Evolutionary conservation across 2,797 vertebrate genomes (phyloP).

Genomic region (Myripristis jacobus): DNA sequence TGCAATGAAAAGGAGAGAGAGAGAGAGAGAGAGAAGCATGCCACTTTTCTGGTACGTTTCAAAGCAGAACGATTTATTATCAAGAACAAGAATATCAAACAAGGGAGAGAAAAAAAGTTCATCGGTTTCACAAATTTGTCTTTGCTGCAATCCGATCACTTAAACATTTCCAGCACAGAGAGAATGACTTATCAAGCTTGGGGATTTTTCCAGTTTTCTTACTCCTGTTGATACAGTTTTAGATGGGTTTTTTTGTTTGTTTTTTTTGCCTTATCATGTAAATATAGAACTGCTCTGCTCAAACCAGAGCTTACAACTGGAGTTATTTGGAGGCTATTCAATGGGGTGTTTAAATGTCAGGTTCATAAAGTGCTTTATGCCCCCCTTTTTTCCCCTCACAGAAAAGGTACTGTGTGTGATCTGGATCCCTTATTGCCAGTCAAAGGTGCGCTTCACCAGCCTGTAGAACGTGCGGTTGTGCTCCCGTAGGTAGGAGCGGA

Average conservation of each 20-base stretch:
- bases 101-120: slow-evolving; percentile 68
- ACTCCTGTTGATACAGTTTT: slow-evolving; percentile 67
- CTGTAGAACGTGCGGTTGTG: slow-evolving; percentile 94
- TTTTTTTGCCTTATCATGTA: slow-evolving; percentile 52
- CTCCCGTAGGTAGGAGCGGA: slow-evolving; percentile 90
- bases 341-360: slow-evolving; percentile 49
- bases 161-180: slow-evolving; percentile 75
- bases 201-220: slow-evolving; percentile 64
- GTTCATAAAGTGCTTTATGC: slow-evolving; percentile 75
- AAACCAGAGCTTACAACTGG: slow-evolving; percentile 72
- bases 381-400: slow-evolving; percentile 40
- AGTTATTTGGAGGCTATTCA: slow-evolving; percentile 60
- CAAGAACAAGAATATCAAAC: slow-evolving; percentile 89
- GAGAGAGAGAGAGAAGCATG: slow-evolving; percentile 41
- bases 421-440: slow-evolving; percentile 86
- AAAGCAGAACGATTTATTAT: slow-evolving; percentile 87
- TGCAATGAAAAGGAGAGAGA: slow-evolving; percentile 37
- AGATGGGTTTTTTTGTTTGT: no score
- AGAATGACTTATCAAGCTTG: slow-evolving; percentile 75
- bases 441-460: slow-evolving; percentile 92
- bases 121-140: slow-evolving; percentile 75
- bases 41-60: slow-evolving; percentile 64
- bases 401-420: slow-evolving; percentile 29
- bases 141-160: slow-evolving; percentile 71
- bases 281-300: slow-evolving; percentile 69